Percentiles rank a stretch among this genome's conserved stretches.
phyloP scores from a whole-genome alignment of 2,113 vertebrate genomes.

The Otus sunia region DNA sequence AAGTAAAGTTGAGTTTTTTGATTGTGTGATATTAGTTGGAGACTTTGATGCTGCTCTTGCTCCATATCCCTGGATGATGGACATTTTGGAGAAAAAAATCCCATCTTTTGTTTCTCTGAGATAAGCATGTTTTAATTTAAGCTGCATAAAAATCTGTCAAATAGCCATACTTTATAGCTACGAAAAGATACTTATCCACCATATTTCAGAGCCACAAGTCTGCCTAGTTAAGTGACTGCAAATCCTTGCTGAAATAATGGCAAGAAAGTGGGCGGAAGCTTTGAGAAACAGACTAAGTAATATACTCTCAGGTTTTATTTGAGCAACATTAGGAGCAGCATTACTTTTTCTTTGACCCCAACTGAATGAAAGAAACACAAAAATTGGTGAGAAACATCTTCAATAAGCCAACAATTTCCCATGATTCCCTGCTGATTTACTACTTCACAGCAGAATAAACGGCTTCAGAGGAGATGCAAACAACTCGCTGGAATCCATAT shows the following conservation, averaged over 20 bases:
- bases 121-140: background rate
- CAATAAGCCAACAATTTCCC: background rate
- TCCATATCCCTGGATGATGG: background rate
- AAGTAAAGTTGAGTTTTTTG: background rate
- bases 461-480: background rate
- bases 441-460: background rate
- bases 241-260: background rate
- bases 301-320: background rate
- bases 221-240: background rate
- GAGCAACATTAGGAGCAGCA: background rate
- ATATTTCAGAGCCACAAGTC: background rate
- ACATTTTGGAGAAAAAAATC: background rate
- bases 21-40: background rate
- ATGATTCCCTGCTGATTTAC: background rate
- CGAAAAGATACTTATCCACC: background rate
- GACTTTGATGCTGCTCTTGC: background rate
- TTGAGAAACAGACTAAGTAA: background rate
- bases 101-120: background rate
- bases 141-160: background rate
- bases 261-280: background rate
- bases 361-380: background rate
- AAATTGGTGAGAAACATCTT: background rate
- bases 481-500: background rate
- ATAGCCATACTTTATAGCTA: background rate
- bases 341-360: background rate